phyloP scores from a whole-genome alignment of 2,888 invertebrate genomes.

The Molanna angustata region DNA sequence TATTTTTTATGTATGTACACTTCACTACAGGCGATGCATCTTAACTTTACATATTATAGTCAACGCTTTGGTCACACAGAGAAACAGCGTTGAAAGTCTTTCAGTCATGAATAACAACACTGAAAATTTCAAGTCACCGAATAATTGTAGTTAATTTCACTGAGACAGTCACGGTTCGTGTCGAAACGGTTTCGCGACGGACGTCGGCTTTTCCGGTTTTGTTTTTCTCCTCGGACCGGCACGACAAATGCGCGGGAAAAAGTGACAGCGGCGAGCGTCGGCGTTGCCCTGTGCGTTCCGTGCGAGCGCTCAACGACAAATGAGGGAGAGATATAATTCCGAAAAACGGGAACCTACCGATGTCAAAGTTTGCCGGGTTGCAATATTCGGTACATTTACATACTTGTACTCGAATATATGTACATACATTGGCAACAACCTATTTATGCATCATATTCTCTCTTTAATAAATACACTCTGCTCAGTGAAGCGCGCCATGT shows the following conservation, averaged over 20 bases:
- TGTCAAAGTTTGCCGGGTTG: constrained; percentile 24
- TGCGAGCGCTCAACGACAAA: constrained; percentile 10
- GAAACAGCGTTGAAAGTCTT: too few species aligned
- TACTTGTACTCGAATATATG: too few species aligned
- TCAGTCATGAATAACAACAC: too few species aligned
- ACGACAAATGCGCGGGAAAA: neutral
- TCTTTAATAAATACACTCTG: too few species aligned
- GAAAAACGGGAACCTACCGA: constrained; percentile 7
- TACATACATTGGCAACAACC: too few species aligned
- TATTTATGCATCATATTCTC: too few species aligned
- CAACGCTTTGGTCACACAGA: too few species aligned
- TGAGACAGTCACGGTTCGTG: constrained; percentile 11
- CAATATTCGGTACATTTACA: neutral
- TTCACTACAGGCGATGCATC: too few species aligned
- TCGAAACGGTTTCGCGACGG: constrained; percentile 9
- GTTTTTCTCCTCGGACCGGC: constrained; percentile 10
- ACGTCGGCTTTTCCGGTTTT: constrained; percentile 12
- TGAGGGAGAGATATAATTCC: neutral
- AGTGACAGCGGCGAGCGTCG: neutral
- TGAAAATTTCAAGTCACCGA: neutral
- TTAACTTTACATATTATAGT: too few species aligned
- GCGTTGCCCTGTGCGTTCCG: neutral
- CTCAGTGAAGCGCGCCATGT: too few species aligned
- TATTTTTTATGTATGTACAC: too few species aligned
- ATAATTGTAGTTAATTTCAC: neutral